Base-by-base conservation (phyloP, 2,113 vertebrate species). In the Promerops cafer region DNA sequence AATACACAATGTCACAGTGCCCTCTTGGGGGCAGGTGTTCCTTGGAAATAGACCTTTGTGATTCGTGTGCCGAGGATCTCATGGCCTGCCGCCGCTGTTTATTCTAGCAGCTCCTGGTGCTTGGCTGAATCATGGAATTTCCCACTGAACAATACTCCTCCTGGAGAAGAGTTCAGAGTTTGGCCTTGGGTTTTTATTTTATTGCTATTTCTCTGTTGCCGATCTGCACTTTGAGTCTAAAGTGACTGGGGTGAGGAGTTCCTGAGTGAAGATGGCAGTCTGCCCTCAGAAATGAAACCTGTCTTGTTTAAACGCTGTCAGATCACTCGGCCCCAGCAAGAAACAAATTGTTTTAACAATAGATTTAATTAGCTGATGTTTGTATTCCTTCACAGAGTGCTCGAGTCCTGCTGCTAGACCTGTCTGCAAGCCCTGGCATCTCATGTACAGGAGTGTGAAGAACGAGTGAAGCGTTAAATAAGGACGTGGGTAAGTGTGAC, bases 311-410 rank as follows among this genome's bases (percentile, higher is more conserved):
- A 90, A 83, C 4, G 4, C 52, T 82, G 89, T 83, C 94, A 57
- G 74, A 74, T 59, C 75, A 91, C 75, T 90, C 50, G 10, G 24
- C 47, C 83, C 83, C 92, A 64, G 96, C n/a, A 65, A 95, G 93
- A 93, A 96, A 95, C 90, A 97, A 94, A 95, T 94, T 72, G 89
- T 95, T 97, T 96, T 94, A 98, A 97, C 92, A 94, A 93, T 75
- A 85, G 93, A 82, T 93, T 96, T 97, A 98, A 98, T 98, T 97
- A 97, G 77, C 69, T 86, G 37, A 64, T 82, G 83, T 93, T 89
- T 95, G 93, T 94, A 92, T 98, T 97, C 94, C 66, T 72, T 86
- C 92, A 45, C 74, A 57, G 95, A 35, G 26, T 15, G 76, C 87
- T 33, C 5, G 13, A 66, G 83, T 95, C 95, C 92, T 74, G 87